phyloP scores from a whole-genome alignment of 2,113 vertebrate species.

The Cercopithecus mona region DNA sequence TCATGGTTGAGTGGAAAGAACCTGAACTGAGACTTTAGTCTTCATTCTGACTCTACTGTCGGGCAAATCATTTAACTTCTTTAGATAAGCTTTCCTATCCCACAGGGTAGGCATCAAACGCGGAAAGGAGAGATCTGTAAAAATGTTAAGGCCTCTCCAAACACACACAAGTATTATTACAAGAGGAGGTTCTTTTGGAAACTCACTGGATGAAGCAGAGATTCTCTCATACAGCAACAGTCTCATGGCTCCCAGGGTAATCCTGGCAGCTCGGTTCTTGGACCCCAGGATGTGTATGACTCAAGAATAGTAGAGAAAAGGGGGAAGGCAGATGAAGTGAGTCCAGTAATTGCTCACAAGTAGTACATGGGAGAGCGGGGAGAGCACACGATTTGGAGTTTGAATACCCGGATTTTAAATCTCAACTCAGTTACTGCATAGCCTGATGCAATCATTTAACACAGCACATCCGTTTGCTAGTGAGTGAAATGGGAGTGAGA shows the following conservation, averaged over 20 bases:
- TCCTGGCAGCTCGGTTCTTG: not conserved
- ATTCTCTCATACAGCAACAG: not conserved
- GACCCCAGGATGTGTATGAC: not conserved
- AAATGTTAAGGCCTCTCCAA: not conserved
- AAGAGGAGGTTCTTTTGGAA: not conserved
- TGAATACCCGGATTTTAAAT: not conserved
- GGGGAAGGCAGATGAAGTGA: not conserved
- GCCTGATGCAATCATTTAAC: not conserved
- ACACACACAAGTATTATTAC: not conserved
- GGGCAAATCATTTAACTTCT: not conserved
- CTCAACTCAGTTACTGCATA: not conserved
- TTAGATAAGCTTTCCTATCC: not conserved
- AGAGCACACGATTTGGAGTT: not conserved
- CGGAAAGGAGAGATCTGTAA: not conserved
- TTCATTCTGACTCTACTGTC: not conserved
- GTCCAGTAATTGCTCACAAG: not conserved
- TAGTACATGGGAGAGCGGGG: not conserved
- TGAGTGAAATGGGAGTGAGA: not conserved
- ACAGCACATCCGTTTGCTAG: not conserved
- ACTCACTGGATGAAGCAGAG: not conserved
- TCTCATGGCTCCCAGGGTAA: not conserved
- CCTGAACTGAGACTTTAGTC: not conserved
- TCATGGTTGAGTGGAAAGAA: not conserved
- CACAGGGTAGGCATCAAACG: not conserved
- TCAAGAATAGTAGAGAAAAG: not conserved